A percentile compares a stretch with the other conserved stretches of the same genome.
Conservation (phyloP, 2,888 invertebrate species). For the Cheilosia vulpina region DNA sequence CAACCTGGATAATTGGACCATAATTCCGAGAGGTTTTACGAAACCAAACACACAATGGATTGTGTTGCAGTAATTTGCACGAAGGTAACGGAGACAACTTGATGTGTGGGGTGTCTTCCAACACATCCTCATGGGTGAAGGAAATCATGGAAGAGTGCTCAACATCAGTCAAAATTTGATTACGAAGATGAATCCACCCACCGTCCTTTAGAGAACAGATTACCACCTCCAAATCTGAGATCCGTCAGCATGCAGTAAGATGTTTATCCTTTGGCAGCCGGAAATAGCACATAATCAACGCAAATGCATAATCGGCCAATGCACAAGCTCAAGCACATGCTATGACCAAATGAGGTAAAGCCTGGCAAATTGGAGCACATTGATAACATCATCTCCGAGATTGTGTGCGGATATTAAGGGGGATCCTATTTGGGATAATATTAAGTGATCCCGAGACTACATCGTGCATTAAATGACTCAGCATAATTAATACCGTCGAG, state of each 20-base stretch:
- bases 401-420: not conserved
- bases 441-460: constrained; percentile 23
- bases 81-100: no score
- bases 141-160: no score
- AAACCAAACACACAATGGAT: no score
- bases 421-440: constrained; percentile 7
- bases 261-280: constrained; percentile 2
- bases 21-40: no score
- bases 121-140: no score
- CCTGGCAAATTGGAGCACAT: not conserved
- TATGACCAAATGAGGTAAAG: not conserved
- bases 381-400: constrained; percentile 11
- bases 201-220: no score
- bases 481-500: constrained; percentile 23
- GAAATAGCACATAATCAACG: not conserved
- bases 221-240: not conserved
- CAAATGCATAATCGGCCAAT: not conserved
- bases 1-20: no score
- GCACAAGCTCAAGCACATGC: not conserved
- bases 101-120: no score
- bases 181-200: no score
- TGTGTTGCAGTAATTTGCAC: no score
- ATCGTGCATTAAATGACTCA: constrained; percentile 7
- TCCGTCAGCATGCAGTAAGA: not conserved
- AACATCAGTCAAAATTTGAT: no score